Percentiles rank a stretch among this genome's conserved stretches.
Conservation (phyloP, 2,113 vertebrate species). For the Lepus europaeus region DNA sequence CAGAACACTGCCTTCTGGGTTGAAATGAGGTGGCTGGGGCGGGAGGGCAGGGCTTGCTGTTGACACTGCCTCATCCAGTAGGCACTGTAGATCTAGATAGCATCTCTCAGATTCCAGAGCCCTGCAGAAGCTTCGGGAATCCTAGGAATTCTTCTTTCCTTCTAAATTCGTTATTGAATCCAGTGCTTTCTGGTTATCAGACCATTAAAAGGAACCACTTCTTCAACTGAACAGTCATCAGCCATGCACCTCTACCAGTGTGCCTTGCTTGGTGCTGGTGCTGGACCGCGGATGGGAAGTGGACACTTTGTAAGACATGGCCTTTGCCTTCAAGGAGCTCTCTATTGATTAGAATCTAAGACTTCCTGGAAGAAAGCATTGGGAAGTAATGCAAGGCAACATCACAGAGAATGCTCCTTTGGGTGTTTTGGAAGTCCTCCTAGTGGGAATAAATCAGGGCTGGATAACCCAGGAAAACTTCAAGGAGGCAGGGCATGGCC, state of each 20-base stretch:
- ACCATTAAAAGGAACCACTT: neutral
- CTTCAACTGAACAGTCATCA: neutral
- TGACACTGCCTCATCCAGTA: neutral
- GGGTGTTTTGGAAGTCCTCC: neutral
- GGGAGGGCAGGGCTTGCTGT: neutral
- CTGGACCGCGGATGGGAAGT: neutral
- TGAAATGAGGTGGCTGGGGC: neutral
- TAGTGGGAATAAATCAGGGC: neutral
- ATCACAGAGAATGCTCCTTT: neutral
- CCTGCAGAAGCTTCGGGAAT: neutral
- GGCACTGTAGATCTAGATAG: neutral
- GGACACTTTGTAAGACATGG: neutral
- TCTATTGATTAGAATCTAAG: neutral
- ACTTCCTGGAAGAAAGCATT: neutral
- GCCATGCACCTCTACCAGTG: neutral
- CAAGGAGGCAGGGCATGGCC: neutral
- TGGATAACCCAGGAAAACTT: neutral
- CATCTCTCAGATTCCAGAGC: neutral
- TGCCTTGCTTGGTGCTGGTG: neutral
- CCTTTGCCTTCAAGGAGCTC: constrained; percentile 23
- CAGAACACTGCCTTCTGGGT: neutral
- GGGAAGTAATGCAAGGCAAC: neutral
- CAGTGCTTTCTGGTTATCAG: neutral
- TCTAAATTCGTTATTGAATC: constrained; percentile 12
- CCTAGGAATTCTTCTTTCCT: neutral